A percentile compares a stretch with the other conserved stretches of the same genome.
These are phyloP conservation scores for Drosophila neocordata DNA, from an alignment of 1,140 invertebrate genomes.

Conservation along the genomic window DNA sequence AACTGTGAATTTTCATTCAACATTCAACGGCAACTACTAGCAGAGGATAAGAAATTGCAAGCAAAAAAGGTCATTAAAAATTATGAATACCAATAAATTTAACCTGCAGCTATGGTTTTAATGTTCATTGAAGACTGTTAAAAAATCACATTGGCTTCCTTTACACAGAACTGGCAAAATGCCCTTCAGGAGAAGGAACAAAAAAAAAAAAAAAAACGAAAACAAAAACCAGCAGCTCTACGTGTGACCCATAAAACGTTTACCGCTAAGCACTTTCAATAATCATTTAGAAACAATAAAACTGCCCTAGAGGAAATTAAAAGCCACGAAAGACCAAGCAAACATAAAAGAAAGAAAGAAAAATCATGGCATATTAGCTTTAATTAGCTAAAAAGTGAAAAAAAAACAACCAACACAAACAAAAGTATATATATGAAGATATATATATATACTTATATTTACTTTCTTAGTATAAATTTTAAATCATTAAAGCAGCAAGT, in stretches of 20 bases:
- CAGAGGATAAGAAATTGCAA: too few species aligned
- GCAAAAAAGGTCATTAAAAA: background rate
- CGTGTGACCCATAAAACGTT: conserved; percentile 50
- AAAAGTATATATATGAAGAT: background rate
- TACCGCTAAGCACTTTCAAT: conserved; percentile 48
- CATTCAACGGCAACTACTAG: too few species aligned
- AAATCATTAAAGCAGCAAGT: conserved; percentile 17
- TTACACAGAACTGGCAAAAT: background rate
- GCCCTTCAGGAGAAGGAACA: background rate
- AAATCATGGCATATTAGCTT: conserved; percentile 26
- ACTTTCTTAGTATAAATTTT: conserved; percentile 4
- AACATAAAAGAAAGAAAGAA: conserved; percentile 13
- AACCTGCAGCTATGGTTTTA: conserved; percentile 34
- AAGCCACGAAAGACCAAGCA: background rate
- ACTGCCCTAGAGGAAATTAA: conserved; percentile 29
- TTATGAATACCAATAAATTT: conserved; percentile 15
- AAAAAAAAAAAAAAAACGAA: background rate
- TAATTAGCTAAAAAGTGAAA: conserved; percentile 45
- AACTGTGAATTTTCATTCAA: too few species aligned
- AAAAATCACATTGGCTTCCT: conserved; percentile 11
- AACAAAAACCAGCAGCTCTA: conserved; percentile 6
- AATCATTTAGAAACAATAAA: conserved; percentile 60
- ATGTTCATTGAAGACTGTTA: conserved; percentile 11
- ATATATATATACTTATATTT: conserved; percentile 3
- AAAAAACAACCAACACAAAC: conserved; percentile 19